These are phyloP conservation scores for Danionella dracula DNA, from an alignment of 2,797 vertebrate species.

Conservation along the genomic window DNA sequence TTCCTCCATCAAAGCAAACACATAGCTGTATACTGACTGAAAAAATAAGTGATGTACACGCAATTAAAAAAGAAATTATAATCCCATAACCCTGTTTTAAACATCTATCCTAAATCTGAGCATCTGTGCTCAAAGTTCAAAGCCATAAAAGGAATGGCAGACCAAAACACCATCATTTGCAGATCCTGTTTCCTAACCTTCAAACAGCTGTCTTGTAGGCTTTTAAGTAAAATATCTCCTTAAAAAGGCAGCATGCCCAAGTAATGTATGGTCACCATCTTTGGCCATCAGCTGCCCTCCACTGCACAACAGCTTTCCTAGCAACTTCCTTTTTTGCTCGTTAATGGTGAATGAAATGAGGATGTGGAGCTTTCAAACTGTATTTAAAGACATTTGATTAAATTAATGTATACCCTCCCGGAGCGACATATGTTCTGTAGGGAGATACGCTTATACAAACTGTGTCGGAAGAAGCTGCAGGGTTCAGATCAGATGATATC, in stretches of 20 bases:
- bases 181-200: not conserved
- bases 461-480: slow-evolving; percentile 64
- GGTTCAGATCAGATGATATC: slow-evolving; percentile 68
- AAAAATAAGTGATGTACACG: too few species aligned
- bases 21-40: too few species aligned
- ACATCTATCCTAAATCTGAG: too few species aligned
- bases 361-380: slow-evolving; percentile 64
- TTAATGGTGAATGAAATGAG: slow-evolving; percentile 61
- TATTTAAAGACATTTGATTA: slow-evolving; percentile 66
- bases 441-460: slow-evolving; percentile 56
- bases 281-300: slow-evolving; percentile 31
- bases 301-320: slow-evolving; percentile 56
- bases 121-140: not conserved
- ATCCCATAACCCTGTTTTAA: too few species aligned
- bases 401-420: slow-evolving; percentile 63
- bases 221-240: not conserved
- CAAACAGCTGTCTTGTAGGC: not conserved
- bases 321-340: slow-evolving; percentile 60
- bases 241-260: not conserved
- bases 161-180: slow-evolving; percentile 1
- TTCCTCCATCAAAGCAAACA: too few species aligned
- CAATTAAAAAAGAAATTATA: too few species aligned
- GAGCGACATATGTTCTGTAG: slow-evolving; percentile 64
- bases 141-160: not conserved
- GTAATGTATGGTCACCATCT: slow-evolving; percentile 23